These are phyloP conservation scores for Phycodurus eques DNA, from an alignment of 2,113 vertebrate genomes.

Conservation along the genomic window DNA sequence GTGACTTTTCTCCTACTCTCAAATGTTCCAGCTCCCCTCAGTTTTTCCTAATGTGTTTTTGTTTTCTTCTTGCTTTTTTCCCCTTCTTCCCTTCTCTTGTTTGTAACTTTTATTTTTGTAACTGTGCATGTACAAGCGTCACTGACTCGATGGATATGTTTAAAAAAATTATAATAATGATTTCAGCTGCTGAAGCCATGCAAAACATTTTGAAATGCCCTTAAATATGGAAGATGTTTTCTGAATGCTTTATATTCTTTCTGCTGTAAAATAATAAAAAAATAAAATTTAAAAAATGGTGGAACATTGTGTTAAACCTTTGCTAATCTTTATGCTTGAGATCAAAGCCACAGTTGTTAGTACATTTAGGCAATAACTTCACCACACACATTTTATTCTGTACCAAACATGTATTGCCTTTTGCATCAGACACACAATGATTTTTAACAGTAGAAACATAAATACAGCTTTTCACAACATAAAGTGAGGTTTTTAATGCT, in stretches of 20 bases:
- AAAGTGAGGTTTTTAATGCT: constrained; percentile 1
- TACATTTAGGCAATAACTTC: constrained; percentile 2
- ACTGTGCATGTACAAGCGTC: constrained; percentile 99
- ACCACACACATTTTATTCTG: constrained; percentile 34
- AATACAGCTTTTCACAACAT: constrained; percentile 18
- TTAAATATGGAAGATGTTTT: constrained; percentile 99
- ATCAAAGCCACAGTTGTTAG: background rate
- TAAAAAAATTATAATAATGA: constrained; percentile 80
- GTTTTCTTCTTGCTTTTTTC: constrained; percentile 49
- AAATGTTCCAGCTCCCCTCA: constrained; percentile 59
- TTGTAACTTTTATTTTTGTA: constrained; percentile 99
- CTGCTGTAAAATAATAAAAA: constrained; percentile 99
- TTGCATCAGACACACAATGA: constrained; percentile 9
- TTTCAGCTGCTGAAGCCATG: constrained; percentile 99
- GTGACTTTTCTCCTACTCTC: constrained; percentile 60
- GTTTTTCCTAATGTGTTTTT: constrained; percentile 67
- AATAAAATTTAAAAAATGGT: constrained; percentile 84
- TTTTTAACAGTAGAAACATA: constrained; percentile 7
- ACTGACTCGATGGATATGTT: constrained; percentile 99
- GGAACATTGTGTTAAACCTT: constrained; percentile 76
- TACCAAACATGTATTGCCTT: constrained; percentile 4
- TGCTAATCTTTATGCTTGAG: constrained; percentile 45
- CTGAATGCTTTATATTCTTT: constrained; percentile 99
- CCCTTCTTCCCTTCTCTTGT: constrained; percentile 69
- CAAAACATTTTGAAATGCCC: constrained; percentile 99